phyloP scores from a whole-genome alignment of 2,797 vertebrate species.

The Acropternis orthonyx region DNA sequence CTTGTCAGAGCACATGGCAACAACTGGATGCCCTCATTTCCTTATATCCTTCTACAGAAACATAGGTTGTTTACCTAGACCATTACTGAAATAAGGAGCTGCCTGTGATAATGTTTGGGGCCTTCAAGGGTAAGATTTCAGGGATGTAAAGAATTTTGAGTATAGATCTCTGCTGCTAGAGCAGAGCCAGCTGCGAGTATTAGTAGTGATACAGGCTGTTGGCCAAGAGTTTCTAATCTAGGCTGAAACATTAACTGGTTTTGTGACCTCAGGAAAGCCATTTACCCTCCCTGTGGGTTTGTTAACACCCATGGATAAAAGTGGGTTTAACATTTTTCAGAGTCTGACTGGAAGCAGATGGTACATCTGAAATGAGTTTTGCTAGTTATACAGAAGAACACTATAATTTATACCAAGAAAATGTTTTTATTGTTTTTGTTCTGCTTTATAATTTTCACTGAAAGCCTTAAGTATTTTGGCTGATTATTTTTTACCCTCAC shows the following conservation, averaged over 20 bases:
- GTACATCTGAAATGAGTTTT: background rate
- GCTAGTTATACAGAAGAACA: background rate
- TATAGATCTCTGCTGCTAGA: background rate
- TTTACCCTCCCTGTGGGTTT: background rate
- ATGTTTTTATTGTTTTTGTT: background rate
- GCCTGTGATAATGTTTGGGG: background rate
- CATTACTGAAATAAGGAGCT: background rate
- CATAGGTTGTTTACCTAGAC: background rate
- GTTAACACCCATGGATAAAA: slow-evolving; percentile 18
- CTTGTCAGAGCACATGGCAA: background rate
- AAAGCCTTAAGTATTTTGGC: background rate
- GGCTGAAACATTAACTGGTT: background rate
- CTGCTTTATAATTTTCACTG: background rate
- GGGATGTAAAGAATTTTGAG: background rate
- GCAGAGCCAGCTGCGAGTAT: background rate
- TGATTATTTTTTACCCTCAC: background rate
- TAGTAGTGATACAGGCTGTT: background rate
- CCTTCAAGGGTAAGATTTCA: background rate
- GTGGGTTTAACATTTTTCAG: slow-evolving; percentile 22
- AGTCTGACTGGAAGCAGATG: slow-evolving; percentile 32
- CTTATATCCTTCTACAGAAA: background rate
- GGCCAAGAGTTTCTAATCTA: slow-evolving; percentile 19
- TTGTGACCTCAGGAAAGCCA: slow-evolving; percentile 17
- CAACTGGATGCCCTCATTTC: background rate
- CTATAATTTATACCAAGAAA: background rate